A percentile compares a stretch with the other conserved stretches of the same genome.
Conservation (phyloP, 2,888 invertebrate genomes). For the Leucania comma region DNA sequence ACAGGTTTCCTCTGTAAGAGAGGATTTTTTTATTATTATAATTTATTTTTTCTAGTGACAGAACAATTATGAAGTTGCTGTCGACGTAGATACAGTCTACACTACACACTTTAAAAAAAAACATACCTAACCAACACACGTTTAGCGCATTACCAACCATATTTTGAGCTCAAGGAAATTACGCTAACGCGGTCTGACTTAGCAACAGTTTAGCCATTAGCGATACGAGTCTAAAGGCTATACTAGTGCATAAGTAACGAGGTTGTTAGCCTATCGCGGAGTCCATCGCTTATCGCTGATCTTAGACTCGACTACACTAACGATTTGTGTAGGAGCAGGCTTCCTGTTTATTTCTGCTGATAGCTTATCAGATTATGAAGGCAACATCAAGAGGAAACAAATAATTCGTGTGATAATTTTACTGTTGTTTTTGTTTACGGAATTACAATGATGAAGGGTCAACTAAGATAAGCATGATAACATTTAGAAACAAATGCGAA, state of each 20-base stretch:
- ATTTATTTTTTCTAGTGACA: not conserved
- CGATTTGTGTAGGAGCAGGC: slow-evolving; percentile 36
- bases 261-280: slow-evolving; percentile 46
- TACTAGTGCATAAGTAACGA: slow-evolving; percentile 49
- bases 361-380: slow-evolving; percentile 34
- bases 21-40: no score
- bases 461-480: not conserved
- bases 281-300: slow-evolving; percentile 45
- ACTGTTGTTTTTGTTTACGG: slow-evolving; percentile 14
- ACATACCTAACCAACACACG: slow-evolving; percentile 1
- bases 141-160: slow-evolving; percentile 5
- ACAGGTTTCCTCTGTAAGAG: no score
- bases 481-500: not conserved
- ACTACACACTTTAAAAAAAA: not conserved
- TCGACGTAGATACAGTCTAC: not conserved
- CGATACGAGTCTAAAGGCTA: slow-evolving; percentile 37
- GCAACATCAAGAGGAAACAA: not conserved
- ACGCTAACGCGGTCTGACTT: slow-evolving; percentile 39
- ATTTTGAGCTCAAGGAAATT: slow-evolving; percentile 43
- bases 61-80: not conserved
- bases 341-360: slow-evolving; percentile 38
- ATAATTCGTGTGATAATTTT: slow-evolving; percentile 12
- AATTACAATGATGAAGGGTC: not conserved
- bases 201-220: slow-evolving; percentile 52
- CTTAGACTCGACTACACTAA: slow-evolving; percentile 50